Base-by-base conservation (phyloP, 2,797 vertebrate genomes). In the Serranus cabrilla region DNA sequence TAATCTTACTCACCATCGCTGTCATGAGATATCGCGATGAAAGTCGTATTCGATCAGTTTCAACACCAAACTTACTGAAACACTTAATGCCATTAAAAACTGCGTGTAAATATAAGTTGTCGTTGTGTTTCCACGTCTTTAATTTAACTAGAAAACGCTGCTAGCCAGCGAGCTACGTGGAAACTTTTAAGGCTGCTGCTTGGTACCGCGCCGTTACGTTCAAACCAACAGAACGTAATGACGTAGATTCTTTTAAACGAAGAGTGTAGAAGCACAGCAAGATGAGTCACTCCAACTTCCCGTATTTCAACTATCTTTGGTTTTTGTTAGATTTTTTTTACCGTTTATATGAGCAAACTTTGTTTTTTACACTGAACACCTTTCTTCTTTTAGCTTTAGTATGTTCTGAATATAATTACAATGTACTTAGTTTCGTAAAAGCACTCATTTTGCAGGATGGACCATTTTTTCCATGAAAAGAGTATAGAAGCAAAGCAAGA, bases 1-100 rank as follows among this genome's bases (percentile, higher is more conserved):
- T 4, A 27, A n/a, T 63, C 65, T 47, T 45, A 27, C 91, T 93
- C 72, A 93, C 93, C 94, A 93, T 93, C 51, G 79, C 80, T 25
- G 55, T 79, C 70, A 82, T 49, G 73, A 34, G 57, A 69, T 80
- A 60, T 80, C 51, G 39, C 69, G 63, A 79, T 56, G 40, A 70
- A 71, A 82, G 8, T 27, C 7, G 69, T 37, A 0, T 60, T 57
- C 62, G 20, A 65, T 71, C 57, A 9, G 34, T 73, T 49, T 11
- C 6, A 7, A 42, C n/a, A 11, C 0, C 3, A 11, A 27, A 23
- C 11, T 45, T 7, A n/a, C 14, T 4, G 9, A 65, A 9, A 50
- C 54, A 23, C 7, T 11, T 4, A 60, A 1, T 9, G 63, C 39
- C 67, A 87, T 84, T 70, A 51, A 82, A 1, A 14, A 21, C n/a